These are phyloP conservation scores for Ailuropoda melanoleuca DNA, from an alignment of 2,113 vertebrate species.

Conservation along the genomic window DNA sequence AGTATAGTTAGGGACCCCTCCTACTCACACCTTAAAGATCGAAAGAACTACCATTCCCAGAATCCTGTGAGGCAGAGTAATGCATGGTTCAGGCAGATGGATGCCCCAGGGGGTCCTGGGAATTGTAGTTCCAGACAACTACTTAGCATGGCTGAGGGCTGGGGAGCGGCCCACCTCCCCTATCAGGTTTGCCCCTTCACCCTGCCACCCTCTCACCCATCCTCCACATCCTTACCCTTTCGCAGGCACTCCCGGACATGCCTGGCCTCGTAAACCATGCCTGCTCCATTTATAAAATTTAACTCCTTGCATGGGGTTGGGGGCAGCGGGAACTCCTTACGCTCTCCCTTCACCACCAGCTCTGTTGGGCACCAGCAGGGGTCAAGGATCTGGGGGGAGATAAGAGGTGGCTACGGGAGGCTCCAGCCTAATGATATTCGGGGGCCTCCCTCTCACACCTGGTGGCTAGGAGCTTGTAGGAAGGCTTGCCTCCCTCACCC, in stretches of 20 bases:
- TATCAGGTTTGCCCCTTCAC: neutral
- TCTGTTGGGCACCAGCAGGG: conserved; percentile 86
- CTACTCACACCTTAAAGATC: accelerated
- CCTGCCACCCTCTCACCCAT: accelerated
- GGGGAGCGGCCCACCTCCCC: too few species aligned
- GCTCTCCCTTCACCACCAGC: conserved; percentile 78
- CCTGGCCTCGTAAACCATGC: conserved; percentile 90
- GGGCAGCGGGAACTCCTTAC: conserved; percentile 83
- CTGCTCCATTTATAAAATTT: conserved; percentile 85
- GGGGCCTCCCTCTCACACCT: neutral
- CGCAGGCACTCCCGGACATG: conserved; percentile 88
- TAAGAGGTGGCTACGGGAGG: neutral
- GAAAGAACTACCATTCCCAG: conserved; percentile 45
- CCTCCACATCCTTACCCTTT: conserved; percentile 82
- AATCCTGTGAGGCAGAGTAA: neutral
- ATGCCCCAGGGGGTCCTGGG: neutral
- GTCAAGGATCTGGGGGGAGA: conserved; percentile 81
- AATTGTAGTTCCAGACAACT: conserved; percentile 25
- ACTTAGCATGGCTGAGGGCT: accelerated
- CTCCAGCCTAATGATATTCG: neutral
- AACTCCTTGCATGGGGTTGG: conserved; percentile 70
- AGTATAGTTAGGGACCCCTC: neutral
- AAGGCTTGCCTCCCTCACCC: too few species aligned
- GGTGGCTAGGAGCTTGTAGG: too few species aligned
- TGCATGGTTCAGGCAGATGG: accelerated